phyloP scores from a whole-genome alignment of 2,113 vertebrate species.

The Cichladusa arquata region DNA sequence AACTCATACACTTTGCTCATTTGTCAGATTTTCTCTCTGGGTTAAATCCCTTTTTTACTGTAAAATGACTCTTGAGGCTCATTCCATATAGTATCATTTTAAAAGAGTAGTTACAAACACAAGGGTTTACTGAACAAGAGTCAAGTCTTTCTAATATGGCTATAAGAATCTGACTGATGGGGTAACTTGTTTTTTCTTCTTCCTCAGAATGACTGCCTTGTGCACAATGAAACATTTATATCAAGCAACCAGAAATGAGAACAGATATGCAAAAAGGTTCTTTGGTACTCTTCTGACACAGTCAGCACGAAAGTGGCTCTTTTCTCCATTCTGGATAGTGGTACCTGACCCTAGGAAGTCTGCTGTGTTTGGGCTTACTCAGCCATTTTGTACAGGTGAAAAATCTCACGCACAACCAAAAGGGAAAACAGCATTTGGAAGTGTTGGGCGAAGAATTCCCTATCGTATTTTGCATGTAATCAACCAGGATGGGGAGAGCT shows the following conservation, averaged over 20 bases:
- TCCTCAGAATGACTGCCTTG: conserved; percentile 70
- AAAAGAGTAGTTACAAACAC: background rate
- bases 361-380: background rate
- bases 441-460: conserved; percentile 83
- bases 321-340: background rate
- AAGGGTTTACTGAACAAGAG: background rate
- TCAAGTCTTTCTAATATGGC: background rate
- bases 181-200: background rate
- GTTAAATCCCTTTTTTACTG: background rate
- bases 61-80: background rate
- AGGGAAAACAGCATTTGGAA: conserved; percentile 73
- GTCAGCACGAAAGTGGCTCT: background rate
- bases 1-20: background rate
- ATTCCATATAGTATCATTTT: background rate
- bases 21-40: background rate
- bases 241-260: conserved; percentile 40
- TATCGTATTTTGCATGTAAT: conserved; percentile 79
- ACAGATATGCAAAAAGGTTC: background rate
- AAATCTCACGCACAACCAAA: background rate
- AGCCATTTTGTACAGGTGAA: conserved; percentile 60
- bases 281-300: background rate
- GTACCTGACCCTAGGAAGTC: background rate
- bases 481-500: conserved; percentile 76
- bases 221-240: conserved; percentile 50
- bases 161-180: background rate